Evolutionary conservation across 2,888 invertebrate species (phyloP).

Genomic region (Formica aserva): DNA sequence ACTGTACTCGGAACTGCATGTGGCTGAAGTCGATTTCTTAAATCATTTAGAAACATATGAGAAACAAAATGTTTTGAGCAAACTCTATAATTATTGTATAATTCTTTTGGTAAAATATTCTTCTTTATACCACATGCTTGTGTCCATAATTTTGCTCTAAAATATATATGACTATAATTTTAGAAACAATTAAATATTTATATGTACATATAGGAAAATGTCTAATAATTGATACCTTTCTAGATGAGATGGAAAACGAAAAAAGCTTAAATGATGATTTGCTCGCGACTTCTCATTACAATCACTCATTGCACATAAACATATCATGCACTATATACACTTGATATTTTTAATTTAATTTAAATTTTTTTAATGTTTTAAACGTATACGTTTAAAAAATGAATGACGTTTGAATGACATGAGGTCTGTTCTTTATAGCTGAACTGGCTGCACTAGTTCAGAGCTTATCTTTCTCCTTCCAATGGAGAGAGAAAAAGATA

Average conservation of each 20-base stretch:
- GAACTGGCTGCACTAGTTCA: no score
- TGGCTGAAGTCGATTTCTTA: constrained; percentile 20
- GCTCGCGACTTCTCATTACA: not conserved
- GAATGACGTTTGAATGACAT: no score
- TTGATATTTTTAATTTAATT: no score
- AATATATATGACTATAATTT: constrained; percentile 3
- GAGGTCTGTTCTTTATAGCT: no score
- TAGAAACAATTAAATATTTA: not conserved
- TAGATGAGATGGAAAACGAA: constrained; percentile 1
- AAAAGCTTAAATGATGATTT: constrained; percentile 8
- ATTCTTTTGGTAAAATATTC: not conserved
- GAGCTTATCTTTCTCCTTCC: no score
- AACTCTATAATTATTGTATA: constrained; percentile 39
- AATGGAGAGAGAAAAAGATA: no score
- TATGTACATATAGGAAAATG: not conserved
- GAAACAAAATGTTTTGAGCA: constrained; percentile 32
- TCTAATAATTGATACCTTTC: not conserved
- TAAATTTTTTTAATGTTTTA: no score
- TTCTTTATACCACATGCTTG: constrained; percentile 24
- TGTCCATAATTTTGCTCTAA: constrained; percentile 13
- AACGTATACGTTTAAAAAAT: no score
- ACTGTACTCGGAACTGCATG: constrained; percentile 18
- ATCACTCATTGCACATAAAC: constrained; percentile 1
- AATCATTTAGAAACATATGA: constrained; percentile 20
- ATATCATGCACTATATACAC: not conserved